Base-by-base conservation (phyloP, 2,797 vertebrate species). In the Melanotaenia boesemani region DNA sequence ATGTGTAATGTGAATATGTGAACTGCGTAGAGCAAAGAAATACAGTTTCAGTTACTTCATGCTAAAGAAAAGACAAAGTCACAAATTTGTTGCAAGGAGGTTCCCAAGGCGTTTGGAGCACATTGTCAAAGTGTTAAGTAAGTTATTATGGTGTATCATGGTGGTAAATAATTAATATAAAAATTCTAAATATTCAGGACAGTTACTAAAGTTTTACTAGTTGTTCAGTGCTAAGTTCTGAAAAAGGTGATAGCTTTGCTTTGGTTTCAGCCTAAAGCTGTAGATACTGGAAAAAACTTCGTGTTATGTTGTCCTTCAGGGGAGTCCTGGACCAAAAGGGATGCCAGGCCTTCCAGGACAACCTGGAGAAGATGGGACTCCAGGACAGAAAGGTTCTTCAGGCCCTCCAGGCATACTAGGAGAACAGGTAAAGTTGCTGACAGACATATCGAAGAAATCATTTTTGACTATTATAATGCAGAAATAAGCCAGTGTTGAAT, bases 261-360 rank as follows among this genome's bases (percentile, higher is more conserved):
- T 26, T 54, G 50, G 50, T 54, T 54, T 54, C 18, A 44, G 1
- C 15, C 41, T n/a, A 13, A 32, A 50, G 41, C 7, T 30, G 16
- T 55, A 2, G 2, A 13, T 56, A 28, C 1, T 9, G 3, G 2
- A 44, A 36, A 36, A 2, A 36, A 8, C 16, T 8, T 41, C 8
- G 36, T 72, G 10, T 30, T 78, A 32, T 39, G 11, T 67, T 79
- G 4, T 60, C 9, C 46, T 39, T 52, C 61, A 96, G 95, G 95
- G 95, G 0, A 77, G 36, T 78, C 73, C 64, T 32, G 95, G 95
- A 60, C 89, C 91, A 57, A 71, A 74, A 24, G 95, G 95, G 15
- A 66, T 92, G 20, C 93, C 86, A 2, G 95, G 95, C 44, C 92
- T 92, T 32, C 84, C 82, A 28, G 95, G 95, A 5, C 90, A 83